Evolutionary conservation across 2,113 vertebrate species (phyloP).

Genomic region (Nymphicus hollandicus): DNA sequence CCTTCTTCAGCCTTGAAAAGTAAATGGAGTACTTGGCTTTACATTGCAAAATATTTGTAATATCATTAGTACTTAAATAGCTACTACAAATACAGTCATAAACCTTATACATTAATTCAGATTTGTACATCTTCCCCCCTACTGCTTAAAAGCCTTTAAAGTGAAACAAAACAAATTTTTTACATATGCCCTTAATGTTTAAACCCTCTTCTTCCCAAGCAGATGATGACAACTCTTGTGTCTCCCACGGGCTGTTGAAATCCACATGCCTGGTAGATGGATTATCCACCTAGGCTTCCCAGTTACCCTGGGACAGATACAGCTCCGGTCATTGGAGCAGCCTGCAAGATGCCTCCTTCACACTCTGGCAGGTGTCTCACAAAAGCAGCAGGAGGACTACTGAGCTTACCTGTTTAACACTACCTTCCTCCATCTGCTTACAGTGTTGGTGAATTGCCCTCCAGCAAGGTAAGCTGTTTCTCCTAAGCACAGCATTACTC

Average conservation of each 20-base stretch:
- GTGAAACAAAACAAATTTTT: background rate
- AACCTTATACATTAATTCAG: background rate
- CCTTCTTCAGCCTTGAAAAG: background rate
- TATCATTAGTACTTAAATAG: background rate
- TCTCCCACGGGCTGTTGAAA: background rate
- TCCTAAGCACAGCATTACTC: background rate
- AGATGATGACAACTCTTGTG: background rate
- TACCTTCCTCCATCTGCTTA: background rate
- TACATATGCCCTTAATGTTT: background rate
- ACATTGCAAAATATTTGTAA: background rate
- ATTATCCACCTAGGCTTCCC: background rate
- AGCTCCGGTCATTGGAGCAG: background rate
- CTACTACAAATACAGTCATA: background rate
- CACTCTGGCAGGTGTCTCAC: too few relatives aligned
- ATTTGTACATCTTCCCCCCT: background rate
- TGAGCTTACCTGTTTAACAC: background rate
- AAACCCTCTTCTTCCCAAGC: background rate
- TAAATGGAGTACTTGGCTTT: background rate
- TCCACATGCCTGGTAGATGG: fast-evolving
- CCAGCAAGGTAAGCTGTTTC: background rate
- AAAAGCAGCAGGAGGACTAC: background rate
- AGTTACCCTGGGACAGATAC: background rate
- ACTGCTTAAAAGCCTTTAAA: background rate
- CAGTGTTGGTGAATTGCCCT: background rate
- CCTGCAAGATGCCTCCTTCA: background rate